Evolutionary conservation across 1,140 invertebrate genomes (phyloP), one percentile per base, ranked within the genome.

Genomic region (Branchinecta lynchi): DNA sequence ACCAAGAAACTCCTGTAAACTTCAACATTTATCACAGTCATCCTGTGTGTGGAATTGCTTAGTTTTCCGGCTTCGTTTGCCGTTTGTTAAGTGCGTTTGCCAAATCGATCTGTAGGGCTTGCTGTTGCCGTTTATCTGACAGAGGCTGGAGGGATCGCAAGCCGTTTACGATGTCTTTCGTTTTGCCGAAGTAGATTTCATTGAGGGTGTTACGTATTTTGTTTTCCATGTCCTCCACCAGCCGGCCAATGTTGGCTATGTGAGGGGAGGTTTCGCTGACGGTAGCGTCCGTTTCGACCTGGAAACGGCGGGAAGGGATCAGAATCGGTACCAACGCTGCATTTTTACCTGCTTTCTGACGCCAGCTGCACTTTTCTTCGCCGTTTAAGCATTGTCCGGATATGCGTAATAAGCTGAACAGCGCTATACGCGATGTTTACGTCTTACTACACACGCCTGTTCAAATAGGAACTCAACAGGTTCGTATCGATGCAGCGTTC

Each of bases 151-250:
- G 86, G 65, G 91, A 93, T 67, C 96, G 85, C 71, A 99, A 81
- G n/a, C 93, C 93, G 77, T 97, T 97, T 15, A 99, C 93, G 77
- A 99, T 98, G 80, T 98, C 93, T 78, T 92, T 93, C 15, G 96
- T 99, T 82, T 99, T 99, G 74, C 95, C 92, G 83, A 99, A 99
- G 80, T 99, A 99, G 74, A 99, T 98, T 81, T 98, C 93, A 78
- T 98, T 98, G 68, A 99, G 81, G 0, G 94, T 98, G 76, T 93
- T 95, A 73, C 96, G 85, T 76, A 99, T 99, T 85, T 98, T 99
- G 79, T 98, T 99, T 78, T 99, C 97, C 93, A 98, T 97, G 74
- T 99, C 96, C 81, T 98, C 89, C 0, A 93, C 91, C 87, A 91
- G 87, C 72, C 87, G 85, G 15, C 97, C 97, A 76, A 99, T 99